These are phyloP conservation scores for Callospermophilus lateralis DNA, from an alignment of 2,113 vertebrate species.

Conservation along the genomic window DNA sequence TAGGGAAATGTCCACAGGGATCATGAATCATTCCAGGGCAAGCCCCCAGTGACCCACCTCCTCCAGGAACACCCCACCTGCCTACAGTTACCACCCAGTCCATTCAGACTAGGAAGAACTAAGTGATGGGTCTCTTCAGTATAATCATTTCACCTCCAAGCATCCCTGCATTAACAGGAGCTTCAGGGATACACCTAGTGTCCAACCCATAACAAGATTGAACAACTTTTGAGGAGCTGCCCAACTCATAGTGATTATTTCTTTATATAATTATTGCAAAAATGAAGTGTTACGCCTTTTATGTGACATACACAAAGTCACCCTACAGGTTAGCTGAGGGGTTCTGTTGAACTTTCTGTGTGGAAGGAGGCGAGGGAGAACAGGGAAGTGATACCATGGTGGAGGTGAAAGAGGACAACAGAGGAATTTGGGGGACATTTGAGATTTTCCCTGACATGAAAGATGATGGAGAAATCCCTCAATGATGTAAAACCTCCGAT, in stretches of 20 bases:
- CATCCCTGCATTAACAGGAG: too few relatives aligned
- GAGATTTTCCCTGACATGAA: neutral
- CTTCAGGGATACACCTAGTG: too few relatives aligned
- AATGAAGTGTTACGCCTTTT: neutral
- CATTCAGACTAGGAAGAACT: too few relatives aligned
- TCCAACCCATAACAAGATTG: too few relatives aligned
- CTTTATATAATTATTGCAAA: neutral
- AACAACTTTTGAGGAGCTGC: neutral
- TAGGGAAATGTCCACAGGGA: too few relatives aligned
- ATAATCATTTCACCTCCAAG: too few relatives aligned
- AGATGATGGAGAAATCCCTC: neutral
- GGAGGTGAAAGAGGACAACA: neutral
- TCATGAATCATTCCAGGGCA: too few relatives aligned
- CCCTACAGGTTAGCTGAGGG: neutral
- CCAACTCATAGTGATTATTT: neutral
- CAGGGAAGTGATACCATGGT: neutral
- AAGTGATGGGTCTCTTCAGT: too few relatives aligned
- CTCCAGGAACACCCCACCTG: too few relatives aligned
- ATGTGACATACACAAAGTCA: neutral
- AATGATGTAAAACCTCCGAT: neutral
- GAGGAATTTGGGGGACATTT: neutral
- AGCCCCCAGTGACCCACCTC: too few relatives aligned
- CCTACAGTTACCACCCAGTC: too few relatives aligned
- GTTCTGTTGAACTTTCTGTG: neutral
- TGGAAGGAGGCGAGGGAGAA: neutral